Base-by-base conservation (phyloP, 1,140 invertebrate species). In the Phortica variegata region DNA sequence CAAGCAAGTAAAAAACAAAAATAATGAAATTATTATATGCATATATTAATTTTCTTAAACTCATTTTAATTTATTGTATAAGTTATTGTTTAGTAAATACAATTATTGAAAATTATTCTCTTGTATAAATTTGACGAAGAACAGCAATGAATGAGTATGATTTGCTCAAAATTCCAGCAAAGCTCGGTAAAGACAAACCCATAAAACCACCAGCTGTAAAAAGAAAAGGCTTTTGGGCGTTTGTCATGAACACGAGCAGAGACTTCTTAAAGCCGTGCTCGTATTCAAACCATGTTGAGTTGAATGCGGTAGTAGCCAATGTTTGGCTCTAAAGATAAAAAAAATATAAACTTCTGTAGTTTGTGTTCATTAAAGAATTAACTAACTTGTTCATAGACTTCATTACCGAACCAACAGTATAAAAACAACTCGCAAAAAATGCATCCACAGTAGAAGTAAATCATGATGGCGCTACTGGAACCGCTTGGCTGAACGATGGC, bases 341-440 rank as follows among this genome's bases (percentile, higher is more conserved):
- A 38, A 8, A 10, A 5, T 36, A 34, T 4, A 19, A 29, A 43
- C 18, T 12, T 32, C 42, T 21, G 36, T 13, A 17, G n/a, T n/a
- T n/a, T n/a, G n/a, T n/a, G n/a, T n/a, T n/a, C n/a, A 32, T 41
- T 36, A 34, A 19, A 42, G 13, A 42, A 15, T 26, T 6, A 5
- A 40, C 10, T 41, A 16, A 56, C 54, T 43, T 56, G 49, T 37
- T 56, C 54, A 6, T 31, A 46, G 6, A 56, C 54, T 33, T 52
- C 46, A 49, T 52, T 53, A 19, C 49, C 54, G 38, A 52, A 52
- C 49, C 50, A 56, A 43, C 54, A 56, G 37, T 56, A 56, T 17
- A 53, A 18, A 20, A 56, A 56, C 7, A 56, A 38, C 36, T 56
- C 42, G 10, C 42, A 49, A 31, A 49, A 52, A 10, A 53, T 53